These are phyloP conservation scores for Cinclus mexicanus DNA, from an alignment of 2,113 vertebrate species.

Conservation along the genomic window DNA sequence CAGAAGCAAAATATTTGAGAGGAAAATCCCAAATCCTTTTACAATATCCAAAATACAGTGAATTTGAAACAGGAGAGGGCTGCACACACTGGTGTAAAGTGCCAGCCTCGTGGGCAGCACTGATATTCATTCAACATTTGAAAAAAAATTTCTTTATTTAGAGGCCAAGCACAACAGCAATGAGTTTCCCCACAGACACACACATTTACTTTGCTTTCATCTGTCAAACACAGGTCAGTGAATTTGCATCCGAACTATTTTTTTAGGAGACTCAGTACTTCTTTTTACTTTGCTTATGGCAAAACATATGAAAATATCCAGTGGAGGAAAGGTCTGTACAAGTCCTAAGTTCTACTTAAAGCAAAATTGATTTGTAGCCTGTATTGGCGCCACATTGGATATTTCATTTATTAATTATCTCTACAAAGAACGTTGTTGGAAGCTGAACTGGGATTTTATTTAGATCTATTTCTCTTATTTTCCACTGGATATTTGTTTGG, in stretches of 20 bases:
- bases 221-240: slow-evolving; percentile 4
- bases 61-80: slow-evolving; percentile 19
- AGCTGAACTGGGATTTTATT: not conserved
- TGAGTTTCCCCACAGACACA: not conserved
- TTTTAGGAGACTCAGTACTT: not conserved
- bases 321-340: not conserved
- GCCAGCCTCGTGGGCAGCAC: not conserved
- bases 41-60: not conserved
- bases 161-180: slow-evolving; percentile 49
- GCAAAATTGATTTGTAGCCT: not conserved
- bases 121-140: not conserved
- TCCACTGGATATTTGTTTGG: not conserved
- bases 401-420: not conserved
- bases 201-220: slow-evolving; percentile 24
- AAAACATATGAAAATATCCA: not conserved
- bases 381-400: not conserved
- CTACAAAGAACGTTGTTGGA: not conserved
- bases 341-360: not conserved
- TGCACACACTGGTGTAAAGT: not conserved
- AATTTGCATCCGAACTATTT: not conserved
- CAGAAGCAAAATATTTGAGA: slow-evolving; percentile 52
- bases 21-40: slow-evolving; percentile 10
- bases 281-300: not conserved
- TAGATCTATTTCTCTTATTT: not conserved
- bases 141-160: slow-evolving; percentile 29